Base-by-base conservation (phyloP, 2,113 vertebrate species). In the Chionis minor region DNA sequence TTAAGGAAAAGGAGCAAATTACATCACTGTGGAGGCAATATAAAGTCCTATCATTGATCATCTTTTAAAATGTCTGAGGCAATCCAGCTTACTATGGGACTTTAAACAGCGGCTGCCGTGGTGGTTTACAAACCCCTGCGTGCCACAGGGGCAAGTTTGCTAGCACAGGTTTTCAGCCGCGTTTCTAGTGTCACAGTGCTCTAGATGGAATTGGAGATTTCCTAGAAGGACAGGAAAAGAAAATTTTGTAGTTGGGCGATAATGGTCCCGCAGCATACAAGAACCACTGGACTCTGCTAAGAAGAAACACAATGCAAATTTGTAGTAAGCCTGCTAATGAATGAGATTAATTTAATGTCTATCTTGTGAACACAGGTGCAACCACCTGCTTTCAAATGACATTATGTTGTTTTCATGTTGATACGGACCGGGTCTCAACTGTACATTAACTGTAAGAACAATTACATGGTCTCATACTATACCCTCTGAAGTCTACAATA, bases 321-420 rank as follows among this genome's bases (percentile, higher is more conserved):
- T 24, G 54, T 49, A 54, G 27, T 35, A 87, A 47, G 55, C 9
- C 26, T 77, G 38, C 55, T 85, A 94, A 92, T 45, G 44, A 62
- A 92, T 38, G 65, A 94, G 62, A 82, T 33, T 2, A 91, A 91
- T 91, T 89, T 92, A 56, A 72, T 94, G 72, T 82, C 65, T 88
- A 14, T 79, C 78, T 85, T 73, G 51, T 72, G 67, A 91, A 86
- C 40, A 83, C 81, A 88, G 89, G 77, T 88, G 78, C 65, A 90
- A 88, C 26, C 78, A 51, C 87, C 42, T 63, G 58, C 42, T 63
- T 71, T 86, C 81, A 88, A 88, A 89, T 70, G 54, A 75, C 81
- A 92, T 83, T 91, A 66, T 24, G 23, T 14, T 73, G 42, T 58
- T 59, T 87, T 92, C 51, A 58, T 77, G 91, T 75, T 61, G 35